Percentiles rank a stretch among this genome's conserved stretches.
These are phyloP conservation scores for Botrylloides violaceus DNA, from an alignment of 23 tunicate genomes.

Conservation along the genomic window DNA sequence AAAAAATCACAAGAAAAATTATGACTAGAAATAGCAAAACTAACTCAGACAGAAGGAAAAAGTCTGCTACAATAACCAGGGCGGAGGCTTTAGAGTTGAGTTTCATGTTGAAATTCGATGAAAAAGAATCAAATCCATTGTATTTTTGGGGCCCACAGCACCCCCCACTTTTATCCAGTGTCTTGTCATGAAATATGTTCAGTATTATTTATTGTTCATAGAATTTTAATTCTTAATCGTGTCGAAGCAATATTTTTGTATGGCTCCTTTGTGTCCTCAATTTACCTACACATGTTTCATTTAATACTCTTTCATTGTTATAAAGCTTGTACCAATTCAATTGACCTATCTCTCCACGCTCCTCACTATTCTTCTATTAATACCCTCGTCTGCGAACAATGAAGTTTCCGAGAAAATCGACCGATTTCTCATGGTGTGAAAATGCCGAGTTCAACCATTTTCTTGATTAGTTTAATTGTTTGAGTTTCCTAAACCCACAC, in stretches of 20 bases:
- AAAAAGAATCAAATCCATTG: slow-evolving; percentile 70
- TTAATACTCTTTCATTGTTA: not conserved
- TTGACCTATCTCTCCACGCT: not conserved
- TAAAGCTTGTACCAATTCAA: not conserved
- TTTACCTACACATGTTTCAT: not conserved
- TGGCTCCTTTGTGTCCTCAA: not conserved
- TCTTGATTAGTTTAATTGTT: too few relatives aligned
- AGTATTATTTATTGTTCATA: not conserved
- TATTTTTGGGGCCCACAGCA: slow-evolving; percentile 96
- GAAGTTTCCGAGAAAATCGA: too few relatives aligned
- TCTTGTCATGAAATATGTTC: slow-evolving; percentile 28
- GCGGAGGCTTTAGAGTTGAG: slow-evolving; percentile 71
- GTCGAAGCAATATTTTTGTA: not conserved
- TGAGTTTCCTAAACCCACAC: too few relatives aligned
- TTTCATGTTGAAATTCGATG: slow-evolving; percentile 73
- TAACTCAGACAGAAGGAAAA: slow-evolving; percentile 1
- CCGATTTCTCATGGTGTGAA: too few relatives aligned
- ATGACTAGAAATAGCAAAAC: not conserved
- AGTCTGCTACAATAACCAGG: slow-evolving; percentile 23
- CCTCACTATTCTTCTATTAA: too few relatives aligned
- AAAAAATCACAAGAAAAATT: slow-evolving; percentile 1
- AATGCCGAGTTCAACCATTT: too few relatives aligned
- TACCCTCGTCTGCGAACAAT: too few relatives aligned
- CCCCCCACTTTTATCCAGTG: slow-evolving; percentile 65
- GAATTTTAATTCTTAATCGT: not conserved